A percentile compares a stretch with the other conserved stretches of the same genome.
Evolutionary conservation across 2,113 vertebrate genomes (phyloP).

Genomic region (Carlito syrichta): DNA sequence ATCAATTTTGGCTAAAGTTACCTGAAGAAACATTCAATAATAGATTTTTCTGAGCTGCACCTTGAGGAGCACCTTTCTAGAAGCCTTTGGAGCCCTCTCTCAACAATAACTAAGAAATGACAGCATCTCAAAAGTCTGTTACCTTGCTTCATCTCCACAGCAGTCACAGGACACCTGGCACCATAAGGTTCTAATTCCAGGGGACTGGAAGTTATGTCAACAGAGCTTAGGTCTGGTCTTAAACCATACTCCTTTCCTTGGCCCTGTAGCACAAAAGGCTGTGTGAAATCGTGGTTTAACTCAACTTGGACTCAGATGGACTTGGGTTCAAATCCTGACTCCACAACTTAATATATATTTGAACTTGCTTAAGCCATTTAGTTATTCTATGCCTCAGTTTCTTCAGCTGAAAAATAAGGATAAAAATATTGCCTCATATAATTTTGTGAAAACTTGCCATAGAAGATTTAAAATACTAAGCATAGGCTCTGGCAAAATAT

Average conservation of each 20-base stretch:
- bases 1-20: not conserved
- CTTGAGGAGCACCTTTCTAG: not conserved
- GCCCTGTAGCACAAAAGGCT: not conserved
- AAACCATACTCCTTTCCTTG: not conserved
- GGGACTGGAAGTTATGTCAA: not conserved
- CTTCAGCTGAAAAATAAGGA: not conserved
- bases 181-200: not conserved
- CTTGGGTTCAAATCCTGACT: not conserved
- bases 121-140: not conserved
- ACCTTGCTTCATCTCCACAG: not conserved
- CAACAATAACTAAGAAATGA: not conserved
- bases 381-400: not conserved
- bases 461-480: not conserved
- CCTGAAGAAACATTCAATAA: not conserved
- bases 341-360: not conserved
- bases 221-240: not conserved
- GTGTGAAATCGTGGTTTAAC: not conserved
- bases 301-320: not conserved
- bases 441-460: not conserved
- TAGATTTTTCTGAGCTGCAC: not conserved
- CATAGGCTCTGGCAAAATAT: not conserved
- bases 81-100: not conserved
- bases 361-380: not conserved
- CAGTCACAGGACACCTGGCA: not conserved
- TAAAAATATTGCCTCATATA: not conserved